Evolutionary conservation across 2,888 invertebrate species (phyloP), one percentile per base, ranked within the genome.

Genomic region (Philopedon plagiatum): DNA sequence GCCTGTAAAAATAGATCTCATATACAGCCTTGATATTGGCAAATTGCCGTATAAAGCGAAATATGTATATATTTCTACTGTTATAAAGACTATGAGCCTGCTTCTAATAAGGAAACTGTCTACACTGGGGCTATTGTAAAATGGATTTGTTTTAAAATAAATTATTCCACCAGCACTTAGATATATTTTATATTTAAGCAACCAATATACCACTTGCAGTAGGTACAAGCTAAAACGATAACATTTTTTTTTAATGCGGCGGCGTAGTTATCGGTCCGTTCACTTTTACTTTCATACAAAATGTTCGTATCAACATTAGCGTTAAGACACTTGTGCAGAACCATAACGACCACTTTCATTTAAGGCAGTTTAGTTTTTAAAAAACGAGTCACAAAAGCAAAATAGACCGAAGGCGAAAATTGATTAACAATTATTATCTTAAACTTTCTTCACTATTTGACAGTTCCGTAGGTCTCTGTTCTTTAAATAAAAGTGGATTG

Each of bases 241-340:
- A 18, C 9, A 2, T 11, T 23, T 26, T n/a, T n/a, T 65, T 34
- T 29, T 9, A 64, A 65, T 39, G 34, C 51, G 51, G 39, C 29
- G 51, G 54, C 34, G 32, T 49, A 65, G 37, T 41, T 26, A 5
- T 23, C 60, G 21, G 49, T 29, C 61, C 62, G 49, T 62, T 62
- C 62, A 62, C 62, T 62, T 62, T 62, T 57, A 58, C 67, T 49
- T 58, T 58, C 39, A 46, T 58, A 26, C 49, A 51, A 51, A 7
- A 51, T 26, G 49, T 51, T 26, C 8, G 26, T 51, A 23, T 51
- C 13, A 51, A 26, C 49, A 51, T 51, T 26, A 26, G 26, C 13
- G 21, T n/a, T 46, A 46, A 21, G 21, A 51, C 13, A 51, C 49
- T 51, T 51, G 49, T 51, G 49, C 49, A 51, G 19, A 26, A 51